Conservation (phyloP, 2,888 invertebrate genomes). For the Drosophila mulleri region DNA sequence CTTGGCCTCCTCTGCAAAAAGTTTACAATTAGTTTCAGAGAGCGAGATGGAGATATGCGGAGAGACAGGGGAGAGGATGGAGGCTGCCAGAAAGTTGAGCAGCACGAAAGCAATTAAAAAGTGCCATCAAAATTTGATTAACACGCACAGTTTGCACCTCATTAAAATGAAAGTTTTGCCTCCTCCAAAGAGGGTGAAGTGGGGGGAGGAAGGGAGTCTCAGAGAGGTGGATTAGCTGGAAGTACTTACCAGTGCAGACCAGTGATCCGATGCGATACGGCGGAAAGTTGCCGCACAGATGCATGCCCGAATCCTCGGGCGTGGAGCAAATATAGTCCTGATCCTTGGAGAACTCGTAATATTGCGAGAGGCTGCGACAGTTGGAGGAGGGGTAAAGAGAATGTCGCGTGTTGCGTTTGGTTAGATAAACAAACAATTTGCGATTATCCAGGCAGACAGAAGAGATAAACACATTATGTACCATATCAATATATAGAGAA, state of each 20-base stretch:
- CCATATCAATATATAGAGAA: conserved; percentile 20
- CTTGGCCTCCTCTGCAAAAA: conserved; percentile 77
- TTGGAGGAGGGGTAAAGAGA: conserved; percentile 31
- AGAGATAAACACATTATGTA: conserved; percentile 18
- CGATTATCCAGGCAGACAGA: conserved; percentile 30
- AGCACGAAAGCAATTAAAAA: conserved; percentile 69
- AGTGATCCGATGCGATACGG: conserved; percentile 90
- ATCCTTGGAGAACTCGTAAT: conserved; percentile 94
- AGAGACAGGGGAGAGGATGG: neutral
- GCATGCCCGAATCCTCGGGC: conserved; percentile 97
- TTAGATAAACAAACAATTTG: conserved; percentile 43
- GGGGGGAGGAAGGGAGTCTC: too few relatives aligned
- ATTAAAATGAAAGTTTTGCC: conserved; percentile 48
- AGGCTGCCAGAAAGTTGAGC: conserved; percentile 47
- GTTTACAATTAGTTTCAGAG: conserved; percentile 5
- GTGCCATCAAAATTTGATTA: conserved; percentile 77
- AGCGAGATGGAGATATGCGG: too few relatives aligned
- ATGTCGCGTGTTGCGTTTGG: conserved; percentile 38
- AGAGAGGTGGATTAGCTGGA: neutral
- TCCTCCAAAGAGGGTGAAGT: neutral
- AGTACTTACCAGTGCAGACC: conserved; percentile 89
- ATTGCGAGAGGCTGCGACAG: conserved; percentile 88
- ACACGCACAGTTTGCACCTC: conserved; percentile 73
- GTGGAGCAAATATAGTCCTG: conserved; percentile 99
- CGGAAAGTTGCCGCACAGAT: conserved; percentile 93